Conservation (phyloP, 2,888 invertebrate species). For the Xylophagus ater region DNA sequence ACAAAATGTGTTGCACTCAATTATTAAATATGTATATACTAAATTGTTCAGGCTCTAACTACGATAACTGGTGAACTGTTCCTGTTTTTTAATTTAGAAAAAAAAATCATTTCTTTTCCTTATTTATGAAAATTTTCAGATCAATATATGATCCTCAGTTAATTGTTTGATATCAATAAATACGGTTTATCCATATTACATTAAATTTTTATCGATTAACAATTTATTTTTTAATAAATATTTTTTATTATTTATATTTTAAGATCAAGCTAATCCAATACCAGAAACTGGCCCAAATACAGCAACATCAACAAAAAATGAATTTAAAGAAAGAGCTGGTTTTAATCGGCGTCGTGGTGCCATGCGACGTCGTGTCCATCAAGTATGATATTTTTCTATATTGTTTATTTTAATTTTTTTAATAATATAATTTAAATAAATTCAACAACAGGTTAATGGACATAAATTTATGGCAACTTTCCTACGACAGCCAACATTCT, state of each 20-base stretch:
- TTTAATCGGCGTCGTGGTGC: constrained; percentile 94
- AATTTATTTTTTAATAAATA: neutral
- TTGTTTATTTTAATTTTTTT: constrained; percentile 6
- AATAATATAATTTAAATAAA: constrained; percentile 2
- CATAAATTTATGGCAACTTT: constrained; percentile 99
- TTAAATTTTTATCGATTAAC: no score
- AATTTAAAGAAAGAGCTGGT: constrained; percentile 93
- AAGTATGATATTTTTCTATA: no score
- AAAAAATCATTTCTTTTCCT: no score
- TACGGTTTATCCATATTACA: no score
- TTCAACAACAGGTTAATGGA: constrained; percentile 57
- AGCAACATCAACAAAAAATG: constrained; percentile 49
- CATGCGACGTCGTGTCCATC: constrained; percentile 95
- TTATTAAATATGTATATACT: no score
- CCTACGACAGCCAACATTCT: constrained; percentile 97
- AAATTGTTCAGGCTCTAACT: no score
- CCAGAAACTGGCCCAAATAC: constrained; percentile 37
- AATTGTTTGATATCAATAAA: no score
- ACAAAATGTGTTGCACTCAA: no score
- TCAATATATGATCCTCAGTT: no score
- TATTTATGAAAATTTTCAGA: no score
- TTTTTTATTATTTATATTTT: constrained; percentile 9
- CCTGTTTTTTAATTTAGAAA: no score
- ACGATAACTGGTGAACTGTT: no score
- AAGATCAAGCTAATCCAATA: constrained; percentile 42